These are phyloP conservation scores for Hirtodrosophila trivittata DNA, from an alignment of 2,888 invertebrate species.

Conservation along the genomic window DNA sequence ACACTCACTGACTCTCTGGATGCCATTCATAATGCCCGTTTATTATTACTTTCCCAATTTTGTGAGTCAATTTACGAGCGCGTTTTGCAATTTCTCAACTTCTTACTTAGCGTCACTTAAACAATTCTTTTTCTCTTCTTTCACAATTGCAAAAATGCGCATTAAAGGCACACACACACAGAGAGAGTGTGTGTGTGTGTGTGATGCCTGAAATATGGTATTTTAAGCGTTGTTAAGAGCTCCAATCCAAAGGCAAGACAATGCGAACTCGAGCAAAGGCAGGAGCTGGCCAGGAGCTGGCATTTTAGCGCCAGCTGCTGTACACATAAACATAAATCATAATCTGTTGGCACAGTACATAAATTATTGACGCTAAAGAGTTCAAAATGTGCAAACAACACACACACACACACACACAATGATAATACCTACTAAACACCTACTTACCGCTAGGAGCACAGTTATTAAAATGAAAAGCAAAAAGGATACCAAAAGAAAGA, in stretches of 20 bases:
- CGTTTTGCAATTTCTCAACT: constrained; percentile 70
- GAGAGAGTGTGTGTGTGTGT: constrained; percentile 15
- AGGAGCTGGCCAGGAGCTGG: constrained; percentile 13
- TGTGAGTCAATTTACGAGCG: constrained; percentile 64
- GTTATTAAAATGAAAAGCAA: constrained; percentile 58
- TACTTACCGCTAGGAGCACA: constrained; percentile 58
- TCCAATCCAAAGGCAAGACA: constrained; percentile 35
- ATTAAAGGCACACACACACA: constrained; percentile 22
- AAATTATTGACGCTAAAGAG: constrained; percentile 79
- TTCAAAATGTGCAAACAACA: constrained; percentile 62
- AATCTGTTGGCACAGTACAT: constrained; percentile 75
- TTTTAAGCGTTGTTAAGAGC: constrained; percentile 30
- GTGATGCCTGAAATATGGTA: constrained; percentile 43
- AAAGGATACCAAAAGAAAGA: too few relatives aligned
- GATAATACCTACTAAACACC: constrained; percentile 76
- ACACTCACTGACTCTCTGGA: constrained; percentile 30
- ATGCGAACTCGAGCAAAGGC: constrained; percentile 21
- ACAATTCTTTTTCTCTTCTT: constrained; percentile 51
- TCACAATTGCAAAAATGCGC: constrained; percentile 12
- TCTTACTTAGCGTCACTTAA: constrained; percentile 73
- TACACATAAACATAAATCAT: constrained; percentile 71
- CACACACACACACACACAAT: constrained; percentile 23
- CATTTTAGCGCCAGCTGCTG: constrained; percentile 49
- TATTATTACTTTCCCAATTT: constrained; percentile 68
- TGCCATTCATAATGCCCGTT: constrained; percentile 58